Base-by-base conservation (phyloP, 23 tunicate species). In the Clavelina lepadiformis region DNA sequence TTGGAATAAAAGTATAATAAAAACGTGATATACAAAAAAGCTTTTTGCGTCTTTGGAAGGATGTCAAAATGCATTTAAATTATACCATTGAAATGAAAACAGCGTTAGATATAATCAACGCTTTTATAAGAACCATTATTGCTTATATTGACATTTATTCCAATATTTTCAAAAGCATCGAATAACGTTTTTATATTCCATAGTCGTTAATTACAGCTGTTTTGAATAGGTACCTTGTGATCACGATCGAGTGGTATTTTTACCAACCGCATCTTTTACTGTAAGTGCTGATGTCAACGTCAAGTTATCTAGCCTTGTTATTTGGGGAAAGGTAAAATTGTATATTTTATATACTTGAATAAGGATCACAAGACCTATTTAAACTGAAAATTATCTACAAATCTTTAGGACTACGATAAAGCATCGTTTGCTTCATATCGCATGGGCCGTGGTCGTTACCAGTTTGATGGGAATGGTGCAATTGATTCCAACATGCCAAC, bases 201-300 rank as follows among this genome's bases (percentile, higher is more conserved):
- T n/a, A n/a, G n/a, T n/a, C n/a, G n/a, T n/a, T n/a, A n/a, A n/a
- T n/a, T n/a, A n/a, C n/a, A n/a, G n/a, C n/a, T n/a, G n/a, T n/a
- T 28, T 63, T 71, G 28, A 20, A n/a, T 23, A 87, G 86, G 81
- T 87, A 7, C 96, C 96, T 2, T 87, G 96, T 36, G 71, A 73
- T 8, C 68, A 28, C 32, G 96, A 87, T 59, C 47, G 57, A 1
- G 80, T 50, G 2, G 49, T 26, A 11, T 79, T 87, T 80, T 73
- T 72, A 1, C 33, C 45, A 49, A 20, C 47, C 5, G 61, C 30
- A 23, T 52, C 76, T 30, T 79, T 68, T 69, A 79, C 66, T 5
- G 50, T 74, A 0, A 8, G 21, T 19, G 51, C 79, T 50, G 47
- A 52, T 11, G 28, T 55, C 18, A 37, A 72, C 32, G 32, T 65